Evolutionary conservation across 2,888 invertebrate genomes (phyloP).

Genomic region (Sphaeridia pumilis): DNA sequence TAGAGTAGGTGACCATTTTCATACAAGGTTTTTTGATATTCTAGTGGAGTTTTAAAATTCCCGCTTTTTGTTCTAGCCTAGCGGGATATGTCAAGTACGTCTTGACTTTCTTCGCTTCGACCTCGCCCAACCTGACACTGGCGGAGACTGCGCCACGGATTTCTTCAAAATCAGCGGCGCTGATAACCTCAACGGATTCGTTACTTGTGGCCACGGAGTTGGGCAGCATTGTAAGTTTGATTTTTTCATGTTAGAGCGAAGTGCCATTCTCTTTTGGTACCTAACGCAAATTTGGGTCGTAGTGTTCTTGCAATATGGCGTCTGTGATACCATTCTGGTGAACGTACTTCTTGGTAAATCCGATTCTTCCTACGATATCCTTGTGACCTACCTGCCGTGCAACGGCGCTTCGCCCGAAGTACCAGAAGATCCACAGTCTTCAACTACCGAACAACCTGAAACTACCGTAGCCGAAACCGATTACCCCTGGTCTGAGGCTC

Average conservation of each 20-base stretch:
- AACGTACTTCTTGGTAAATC: constrained; percentile 13
- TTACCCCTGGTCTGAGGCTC: too few relatives aligned
- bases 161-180: background rate
- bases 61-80: background rate
- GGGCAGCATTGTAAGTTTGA: background rate
- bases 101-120: background rate
- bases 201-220: background rate
- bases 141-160: background rate
- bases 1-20: too few relatives aligned
- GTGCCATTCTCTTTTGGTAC: too few relatives aligned
- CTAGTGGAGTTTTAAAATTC: too few relatives aligned
- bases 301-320: constrained; percentile 7
- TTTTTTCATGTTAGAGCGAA: too few relatives aligned
- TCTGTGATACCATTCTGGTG: too few relatives aligned
- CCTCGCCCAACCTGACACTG: background rate
- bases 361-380: constrained; percentile 23
- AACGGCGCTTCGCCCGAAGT: constrained; percentile 17
- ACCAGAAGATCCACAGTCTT: too few relatives aligned
- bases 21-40: too few relatives aligned
- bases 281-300: too few relatives aligned
- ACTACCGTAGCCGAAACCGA: too few relatives aligned
- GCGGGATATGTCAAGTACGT: background rate
- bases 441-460: too few relatives aligned
- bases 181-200: background rate
- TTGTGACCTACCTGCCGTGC: constrained; percentile 29